These are phyloP conservation scores for Drosophila pachea DNA, from an alignment of 1,140 invertebrate genomes.

Conservation along the genomic window DNA sequence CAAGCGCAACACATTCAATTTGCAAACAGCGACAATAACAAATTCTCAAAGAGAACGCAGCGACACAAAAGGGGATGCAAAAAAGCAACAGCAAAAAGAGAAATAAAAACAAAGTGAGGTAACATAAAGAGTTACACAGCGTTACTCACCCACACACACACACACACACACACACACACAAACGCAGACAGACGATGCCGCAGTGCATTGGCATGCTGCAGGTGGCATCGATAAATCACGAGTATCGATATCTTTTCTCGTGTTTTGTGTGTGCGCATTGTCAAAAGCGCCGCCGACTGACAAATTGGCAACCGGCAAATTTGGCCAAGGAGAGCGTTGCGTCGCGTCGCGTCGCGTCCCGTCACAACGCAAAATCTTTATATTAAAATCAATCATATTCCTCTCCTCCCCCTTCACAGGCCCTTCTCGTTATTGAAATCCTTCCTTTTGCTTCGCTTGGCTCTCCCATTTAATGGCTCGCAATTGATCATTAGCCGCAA, in stretches of 20 bases:
- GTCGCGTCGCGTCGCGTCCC: background rate
- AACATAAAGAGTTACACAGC: background rate
- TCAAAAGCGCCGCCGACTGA: constrained; percentile 45
- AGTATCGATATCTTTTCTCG: constrained; percentile 39
- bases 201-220: constrained; percentile 21
- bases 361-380: background rate
- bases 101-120: constrained; percentile 28
- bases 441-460: constrained; percentile 19
- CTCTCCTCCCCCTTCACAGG: background rate
- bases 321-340: constrained; percentile 43
- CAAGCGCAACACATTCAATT: constrained; percentile 37
- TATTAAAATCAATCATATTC: background rate
- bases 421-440: constrained; percentile 26
- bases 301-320: constrained; percentile 39
- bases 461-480: constrained; percentile 34
- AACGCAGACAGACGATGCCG: constrained; percentile 4
- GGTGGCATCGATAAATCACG: constrained; percentile 48
- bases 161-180: constrained; percentile 5
- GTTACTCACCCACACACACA: constrained; percentile 11
- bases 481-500: constrained; percentile 47
- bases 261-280: constrained; percentile 30
- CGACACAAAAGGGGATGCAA: too few relatives aligned
- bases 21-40: constrained; percentile 8
- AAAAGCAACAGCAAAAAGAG: constrained; percentile 1
- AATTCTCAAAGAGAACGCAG: constrained; percentile 17